These are phyloP conservation scores for Columba guinea DNA, from an alignment of 2,797 vertebrate species.

Conservation along the genomic window DNA sequence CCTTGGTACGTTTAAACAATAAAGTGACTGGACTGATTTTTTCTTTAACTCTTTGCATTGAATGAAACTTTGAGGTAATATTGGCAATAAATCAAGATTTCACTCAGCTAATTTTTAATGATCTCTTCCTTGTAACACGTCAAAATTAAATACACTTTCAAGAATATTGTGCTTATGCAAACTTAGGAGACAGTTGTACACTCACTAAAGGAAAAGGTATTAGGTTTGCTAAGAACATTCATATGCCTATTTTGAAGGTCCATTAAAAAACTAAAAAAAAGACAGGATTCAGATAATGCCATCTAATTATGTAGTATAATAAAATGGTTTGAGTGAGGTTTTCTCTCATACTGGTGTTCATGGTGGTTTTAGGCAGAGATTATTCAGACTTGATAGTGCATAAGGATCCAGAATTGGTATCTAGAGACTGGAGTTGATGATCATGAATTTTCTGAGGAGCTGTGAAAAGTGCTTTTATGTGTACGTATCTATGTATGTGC, in stretches of 20 bases:
- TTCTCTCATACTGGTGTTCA: neutral
- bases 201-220: neutral
- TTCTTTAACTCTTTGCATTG: neutral
- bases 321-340: neutral
- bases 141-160: neutral
- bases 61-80: neutral
- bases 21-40: neutral
- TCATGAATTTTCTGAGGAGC: neutral
- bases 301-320: neutral
- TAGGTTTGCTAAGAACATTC: neutral
- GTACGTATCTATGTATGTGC: neutral
- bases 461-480: neutral
- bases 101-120: neutral
- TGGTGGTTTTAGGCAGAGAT: neutral
- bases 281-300: neutral
- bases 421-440: neutral
- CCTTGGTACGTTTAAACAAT: neutral
- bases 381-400: neutral
- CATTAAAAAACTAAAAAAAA: neutral
- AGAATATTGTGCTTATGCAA: neutral
- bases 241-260: neutral
- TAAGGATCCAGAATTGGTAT: neutral
- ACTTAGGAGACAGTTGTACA: neutral
- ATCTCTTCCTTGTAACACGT: neutral
- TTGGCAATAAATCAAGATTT: neutral